Evolutionary conservation across 2,113 vertebrate species (phyloP), one percentile per base, ranked within the genome.

Genomic region (Micromys minutus): DNA sequence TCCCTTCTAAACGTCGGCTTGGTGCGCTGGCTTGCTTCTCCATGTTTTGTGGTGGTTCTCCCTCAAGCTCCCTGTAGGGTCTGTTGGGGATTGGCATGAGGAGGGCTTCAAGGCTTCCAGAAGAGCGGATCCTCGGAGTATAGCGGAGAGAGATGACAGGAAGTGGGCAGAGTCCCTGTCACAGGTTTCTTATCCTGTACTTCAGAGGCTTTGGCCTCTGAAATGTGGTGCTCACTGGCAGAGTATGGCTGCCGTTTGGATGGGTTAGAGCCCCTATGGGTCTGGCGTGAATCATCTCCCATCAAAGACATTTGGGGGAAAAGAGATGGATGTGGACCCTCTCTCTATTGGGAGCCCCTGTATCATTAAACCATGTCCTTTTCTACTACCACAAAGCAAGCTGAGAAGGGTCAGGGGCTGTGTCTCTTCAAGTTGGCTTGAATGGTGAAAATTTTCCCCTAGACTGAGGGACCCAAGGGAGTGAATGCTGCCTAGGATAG

Each of bases 71-170:
- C 6, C 57, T 81, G 22, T 16, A 65, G 47, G 34, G 47, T 89
- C 92, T 91, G 31, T 89, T 87, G 81, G 96, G 95, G 94, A 95
- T 86, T 57, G 85, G 91, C n/a, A 91, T 75, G 94, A 94, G 87
- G 91, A 65, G 69, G 83, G 69, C 92, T 91, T n/a, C 75, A n/a
- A 83, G 59, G 0, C 71, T 69, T 88, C 96, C 95, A 61, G 76
- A 47, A 65, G 93, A 93, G 36, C 57, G 1, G 16, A 22, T 26
- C 22, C 55, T 90, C 69, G 13, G 91, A 71, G 17, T 65, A 50
- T 50, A 94, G 10, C 3, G 88, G 3, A 22, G 13, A 79, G 42
- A 47, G 36, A 11, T 5, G 21, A 55, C 19, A 75, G 87, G 85
- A 90, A 10, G 55, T 34, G 4, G 57, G 5, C 31, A 69, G 77